Conservation (phyloP, 2,113 vertebrate genomes). For the Tylochromis polylepis region DNA sequence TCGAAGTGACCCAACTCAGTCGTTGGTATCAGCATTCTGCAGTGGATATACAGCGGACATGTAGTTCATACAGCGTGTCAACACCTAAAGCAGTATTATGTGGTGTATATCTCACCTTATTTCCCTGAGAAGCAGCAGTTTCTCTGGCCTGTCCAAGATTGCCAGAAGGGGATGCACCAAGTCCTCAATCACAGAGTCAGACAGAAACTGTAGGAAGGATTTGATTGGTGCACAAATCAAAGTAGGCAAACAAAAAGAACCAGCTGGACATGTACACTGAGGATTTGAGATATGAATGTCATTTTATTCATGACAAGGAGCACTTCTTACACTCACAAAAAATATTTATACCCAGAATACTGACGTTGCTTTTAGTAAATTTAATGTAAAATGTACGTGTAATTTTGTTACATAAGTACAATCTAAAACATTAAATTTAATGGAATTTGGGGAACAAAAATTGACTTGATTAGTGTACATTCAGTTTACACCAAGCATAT, state of each 20-base stretch:
- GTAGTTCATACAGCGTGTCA: not conserved
- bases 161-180: slow-evolving; percentile 88
- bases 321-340: not conserved
- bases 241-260: not conserved
- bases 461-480: not conserved
- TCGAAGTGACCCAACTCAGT: slow-evolving; percentile 85
- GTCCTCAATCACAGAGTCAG: slow-evolving; percentile 83
- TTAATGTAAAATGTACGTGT: not conserved
- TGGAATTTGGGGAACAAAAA: not conserved
- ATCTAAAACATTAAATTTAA: not conserved
- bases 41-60: not conserved
- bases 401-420: not conserved
- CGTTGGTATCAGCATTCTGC: slow-evolving; percentile 83
- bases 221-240: not conserved
- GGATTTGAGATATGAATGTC: not conserved
- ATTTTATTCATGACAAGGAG: no score
- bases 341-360: not conserved
- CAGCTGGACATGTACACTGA: not conserved
- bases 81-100: not conserved
- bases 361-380: not conserved
- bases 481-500: not conserved
- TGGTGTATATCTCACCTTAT: slow-evolving; percentile 75
- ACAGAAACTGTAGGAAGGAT: slow-evolving; percentile 75
- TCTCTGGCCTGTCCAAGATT: slow-evolving; percentile 89
- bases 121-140: slow-evolving; percentile 87